These are phyloP conservation scores for Coelopa pilipes DNA, from an alignment of 2,888 invertebrate species.

Conservation along the genomic window DNA sequence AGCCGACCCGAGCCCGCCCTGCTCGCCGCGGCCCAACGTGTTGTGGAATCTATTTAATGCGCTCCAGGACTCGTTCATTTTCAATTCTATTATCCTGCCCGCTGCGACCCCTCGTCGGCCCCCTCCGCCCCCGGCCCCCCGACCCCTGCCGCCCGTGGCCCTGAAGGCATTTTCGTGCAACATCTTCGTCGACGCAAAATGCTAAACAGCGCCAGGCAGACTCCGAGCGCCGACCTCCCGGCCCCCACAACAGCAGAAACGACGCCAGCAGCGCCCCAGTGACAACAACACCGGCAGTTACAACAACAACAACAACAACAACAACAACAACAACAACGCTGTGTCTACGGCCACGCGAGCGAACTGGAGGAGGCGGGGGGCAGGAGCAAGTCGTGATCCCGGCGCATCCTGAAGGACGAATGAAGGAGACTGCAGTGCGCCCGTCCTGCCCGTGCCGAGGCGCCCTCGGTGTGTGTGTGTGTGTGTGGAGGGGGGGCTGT, in stretches of 20 bases:
- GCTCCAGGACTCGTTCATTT: slow-evolving; percentile 37
- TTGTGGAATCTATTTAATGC: slow-evolving; percentile 36
- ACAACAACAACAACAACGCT: not conserved
- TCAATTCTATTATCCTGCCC: slow-evolving; percentile 27
- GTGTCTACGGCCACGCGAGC: not conserved
- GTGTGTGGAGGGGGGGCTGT: not conserved
- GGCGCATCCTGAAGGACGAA: slow-evolving; percentile 62
- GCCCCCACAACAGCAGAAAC: too few species aligned
- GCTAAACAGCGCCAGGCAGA: slow-evolving; percentile 24
- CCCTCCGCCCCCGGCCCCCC: too few species aligned
- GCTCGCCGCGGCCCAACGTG: not conserved
- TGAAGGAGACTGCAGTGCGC: slow-evolving; percentile 56
- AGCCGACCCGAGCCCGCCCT: not conserved
- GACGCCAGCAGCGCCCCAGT: too few species aligned
- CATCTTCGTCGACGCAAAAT: slow-evolving; percentile 29
- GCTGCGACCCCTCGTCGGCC: not conserved
- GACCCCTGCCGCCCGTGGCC: too few species aligned
- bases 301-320: too few species aligned
- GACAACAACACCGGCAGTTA: too few species aligned
- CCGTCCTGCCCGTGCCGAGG: too few species aligned
- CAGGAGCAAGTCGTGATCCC: slow-evolving; percentile 40
- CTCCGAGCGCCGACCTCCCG: not conserved
- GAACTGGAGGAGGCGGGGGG: not conserved
- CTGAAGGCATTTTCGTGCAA: slow-evolving; percentile 33
- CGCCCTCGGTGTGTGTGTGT: too few species aligned